Conservation (phyloP, 2,797 vertebrate species). For the Diplodus sargus region DNA sequence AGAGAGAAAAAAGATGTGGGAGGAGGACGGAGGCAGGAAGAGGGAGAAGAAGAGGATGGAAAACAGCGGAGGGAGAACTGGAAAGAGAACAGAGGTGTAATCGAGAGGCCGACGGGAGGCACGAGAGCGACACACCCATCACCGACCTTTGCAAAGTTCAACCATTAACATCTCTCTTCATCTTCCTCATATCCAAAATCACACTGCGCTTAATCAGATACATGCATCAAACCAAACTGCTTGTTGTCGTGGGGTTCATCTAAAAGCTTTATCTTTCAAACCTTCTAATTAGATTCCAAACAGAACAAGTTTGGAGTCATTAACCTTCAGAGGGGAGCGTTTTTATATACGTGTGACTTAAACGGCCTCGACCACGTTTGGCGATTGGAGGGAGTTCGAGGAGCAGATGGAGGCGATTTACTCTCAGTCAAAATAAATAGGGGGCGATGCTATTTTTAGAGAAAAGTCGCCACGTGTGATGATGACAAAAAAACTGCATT, state of each 20-base stretch:
- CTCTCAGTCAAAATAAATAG: background rate
- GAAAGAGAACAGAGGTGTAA: slow-evolving; percentile 14
- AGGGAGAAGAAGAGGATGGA: background rate
- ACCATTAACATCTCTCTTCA: background rate
- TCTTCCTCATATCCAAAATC: slow-evolving; percentile 22
- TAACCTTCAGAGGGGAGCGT: background rate
- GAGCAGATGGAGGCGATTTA: slow-evolving; percentile 5
- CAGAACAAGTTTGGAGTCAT: background rate
- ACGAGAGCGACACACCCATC: background rate
- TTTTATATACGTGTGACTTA: background rate
- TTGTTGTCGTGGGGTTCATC: background rate
- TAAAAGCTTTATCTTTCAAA: background rate
- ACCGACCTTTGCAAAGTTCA: slow-evolving; percentile 52
- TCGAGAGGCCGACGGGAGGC: slow-evolving; percentile 13
- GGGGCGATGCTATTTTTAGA: background rate
- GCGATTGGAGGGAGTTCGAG: background rate
- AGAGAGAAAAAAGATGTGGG: background rate
- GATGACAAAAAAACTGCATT: background rate
- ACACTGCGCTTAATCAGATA: slow-evolving; percentile 20
- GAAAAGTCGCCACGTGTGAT: background rate
- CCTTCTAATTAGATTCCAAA: background rate
- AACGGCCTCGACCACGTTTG: background rate
- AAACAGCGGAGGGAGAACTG: background rate
- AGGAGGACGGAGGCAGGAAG: background rate
- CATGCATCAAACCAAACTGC: slow-evolving; percentile 26